These are phyloP conservation scores for Tetheella fluctuosa DNA, from an alignment of 2,888 invertebrate species.

Conservation along the genomic window DNA sequence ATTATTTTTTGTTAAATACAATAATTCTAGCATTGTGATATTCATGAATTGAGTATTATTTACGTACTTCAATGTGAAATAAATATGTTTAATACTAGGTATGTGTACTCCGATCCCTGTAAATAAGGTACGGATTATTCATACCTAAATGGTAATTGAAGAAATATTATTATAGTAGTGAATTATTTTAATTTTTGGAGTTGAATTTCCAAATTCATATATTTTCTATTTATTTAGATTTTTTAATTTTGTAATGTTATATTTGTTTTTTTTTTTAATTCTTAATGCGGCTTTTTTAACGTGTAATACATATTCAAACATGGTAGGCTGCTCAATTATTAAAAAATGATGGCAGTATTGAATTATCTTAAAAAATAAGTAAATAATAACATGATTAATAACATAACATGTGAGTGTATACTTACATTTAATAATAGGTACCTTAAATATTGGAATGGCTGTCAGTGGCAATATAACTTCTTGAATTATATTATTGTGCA, in stretches of 20 bases:
- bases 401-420: too few relatives aligned
- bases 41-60: constrained; percentile 4
- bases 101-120: not conserved
- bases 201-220: not conserved
- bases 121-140: not conserved
- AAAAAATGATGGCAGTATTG: constrained; percentile 8
- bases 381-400: too few relatives aligned
- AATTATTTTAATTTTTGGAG: not conserved
- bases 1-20: not conserved
- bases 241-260: not conserved
- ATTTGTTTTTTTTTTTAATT: constrained; percentile 15
- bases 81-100: not conserved
- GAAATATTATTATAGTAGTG: not conserved
- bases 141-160: not conserved
- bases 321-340: constrained; percentile 23
- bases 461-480: constrained; percentile 3
- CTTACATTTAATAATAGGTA: not conserved
- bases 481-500: not conserved
- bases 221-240: not conserved
- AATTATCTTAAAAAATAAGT: not conserved
- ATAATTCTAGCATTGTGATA: constrained; percentile 7
- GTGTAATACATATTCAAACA: constrained; percentile 14
- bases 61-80: not conserved
- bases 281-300: constrained; percentile 13
- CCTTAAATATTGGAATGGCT: not conserved